A percentile compares a stretch with the other conserved stretches of the same genome.
Evolutionary conservation across 2,797 vertebrate species (phyloP).

Genomic region (Oreortyx pictus): DNA sequence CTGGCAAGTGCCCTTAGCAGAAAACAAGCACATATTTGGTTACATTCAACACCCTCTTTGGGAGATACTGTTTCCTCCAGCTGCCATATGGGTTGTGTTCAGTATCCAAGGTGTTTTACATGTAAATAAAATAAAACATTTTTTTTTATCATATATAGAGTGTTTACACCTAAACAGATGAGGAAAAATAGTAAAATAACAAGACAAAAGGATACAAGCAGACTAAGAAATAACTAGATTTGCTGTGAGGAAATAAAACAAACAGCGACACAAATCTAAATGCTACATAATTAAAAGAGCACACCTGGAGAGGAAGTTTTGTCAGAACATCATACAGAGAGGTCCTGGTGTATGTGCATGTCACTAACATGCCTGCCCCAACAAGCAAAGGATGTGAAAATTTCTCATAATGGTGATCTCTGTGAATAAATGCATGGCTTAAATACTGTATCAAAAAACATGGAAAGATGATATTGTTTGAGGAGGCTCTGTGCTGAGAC

Average conservation of each 20-base stretch:
- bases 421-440: neutral
- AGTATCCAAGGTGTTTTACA: constrained; percentile 62
- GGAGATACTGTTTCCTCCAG: constrained; percentile 64
- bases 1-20: constrained; percentile 63
- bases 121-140: constrained; percentile 64
- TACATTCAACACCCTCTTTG: constrained; percentile 71
- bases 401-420: neutral
- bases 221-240: constrained; percentile 32
- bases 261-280: constrained; percentile 10
- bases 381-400: neutral
- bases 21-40: constrained; percentile 68
- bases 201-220: constrained; percentile 43
- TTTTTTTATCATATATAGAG: constrained; percentile 14
- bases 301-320: constrained; percentile 6
- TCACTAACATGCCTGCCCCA: neutral
- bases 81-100: constrained; percentile 67
- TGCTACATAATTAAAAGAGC: constrained; percentile 7
- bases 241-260: constrained; percentile 13
- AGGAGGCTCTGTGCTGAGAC: neutral
- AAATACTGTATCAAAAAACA: neutral
- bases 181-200: constrained; percentile 30
- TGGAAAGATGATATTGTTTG: neutral
- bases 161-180: constrained; percentile 62
- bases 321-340: neutral
- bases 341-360: neutral